A percentile compares a stretch with the other conserved stretches of the same genome.
These are phyloP conservation scores for Ectobius pallidus DNA, from an alignment of 2,888 invertebrate species.

Conservation along the genomic window DNA sequence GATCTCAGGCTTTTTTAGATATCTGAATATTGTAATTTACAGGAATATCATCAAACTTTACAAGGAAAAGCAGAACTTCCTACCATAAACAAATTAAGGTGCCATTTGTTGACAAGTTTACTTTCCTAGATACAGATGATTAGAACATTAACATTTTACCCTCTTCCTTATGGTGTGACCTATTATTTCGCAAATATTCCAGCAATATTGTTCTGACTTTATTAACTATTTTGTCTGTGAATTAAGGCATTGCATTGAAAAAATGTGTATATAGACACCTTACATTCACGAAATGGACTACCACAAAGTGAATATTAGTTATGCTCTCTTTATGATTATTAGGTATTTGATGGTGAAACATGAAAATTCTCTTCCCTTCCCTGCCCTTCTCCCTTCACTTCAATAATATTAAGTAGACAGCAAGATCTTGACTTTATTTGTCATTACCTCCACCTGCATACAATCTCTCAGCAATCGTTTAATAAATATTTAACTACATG, in stretches of 20 bases:
- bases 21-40: constrained; percentile 15
- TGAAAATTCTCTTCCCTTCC: background rate
- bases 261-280: constrained; percentile 24
- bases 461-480: background rate
- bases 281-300: constrained; percentile 29
- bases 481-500: constrained; percentile 14
- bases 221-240: constrained; percentile 23
- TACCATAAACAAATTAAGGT: background rate
- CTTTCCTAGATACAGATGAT: background rate
- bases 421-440: background rate
- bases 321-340: background rate
- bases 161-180: background rate
- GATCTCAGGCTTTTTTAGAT: no score
- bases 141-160: constrained; percentile 2
- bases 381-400: background rate
- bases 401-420: background rate
- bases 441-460: background rate
- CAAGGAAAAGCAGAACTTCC: background rate
- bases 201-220: background rate
- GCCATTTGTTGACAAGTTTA: constrained; percentile 1
- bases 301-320: constrained; percentile 22
- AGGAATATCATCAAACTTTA: background rate
- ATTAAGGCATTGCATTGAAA: constrained; percentile 28
- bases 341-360: constrained; percentile 3
- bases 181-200: background rate